phyloP scores from a whole-genome alignment of 2,888 invertebrate species.

The Spilarctia lutea region DNA sequence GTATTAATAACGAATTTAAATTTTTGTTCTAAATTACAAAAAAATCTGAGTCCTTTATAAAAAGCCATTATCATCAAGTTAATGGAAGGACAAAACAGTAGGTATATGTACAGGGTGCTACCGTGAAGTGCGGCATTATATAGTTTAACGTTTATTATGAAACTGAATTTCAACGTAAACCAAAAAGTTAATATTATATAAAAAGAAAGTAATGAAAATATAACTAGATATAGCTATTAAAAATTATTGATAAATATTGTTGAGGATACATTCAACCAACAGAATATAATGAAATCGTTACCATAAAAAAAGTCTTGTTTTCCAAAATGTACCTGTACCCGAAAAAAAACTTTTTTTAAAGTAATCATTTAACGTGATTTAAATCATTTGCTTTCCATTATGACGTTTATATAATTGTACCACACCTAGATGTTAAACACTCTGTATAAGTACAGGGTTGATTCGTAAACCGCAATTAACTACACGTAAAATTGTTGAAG shows the following conservation, averaged over 20 bases:
- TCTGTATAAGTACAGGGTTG: conserved; percentile 47
- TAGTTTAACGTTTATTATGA: not conserved
- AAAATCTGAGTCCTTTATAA: conserved; percentile 19
- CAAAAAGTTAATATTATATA: not conserved
- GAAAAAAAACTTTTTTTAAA: no score
- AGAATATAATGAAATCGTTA: not conserved
- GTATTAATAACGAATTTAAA: no score
- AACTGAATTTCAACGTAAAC: not conserved
- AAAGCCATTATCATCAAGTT: conserved; percentile 57
- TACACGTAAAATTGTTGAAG: conserved; percentile 73
- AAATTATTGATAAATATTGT: not conserved
- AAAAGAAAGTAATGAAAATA: not conserved
- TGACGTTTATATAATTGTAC: not conserved
- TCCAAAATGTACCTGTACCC: no score
- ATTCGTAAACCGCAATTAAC: conserved; percentile 70
- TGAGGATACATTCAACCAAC: not conserved
- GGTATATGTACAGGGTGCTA: conserved; percentile 28
- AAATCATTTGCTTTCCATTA: not conserved
- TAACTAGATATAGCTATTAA: not conserved
- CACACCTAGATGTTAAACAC: not conserved
- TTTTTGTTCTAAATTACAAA: not conserved
- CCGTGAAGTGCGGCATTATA: not conserved
- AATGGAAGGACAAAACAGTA: conserved; percentile 62
- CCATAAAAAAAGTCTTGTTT: not conserved
- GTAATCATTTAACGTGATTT: no score